phyloP scores from a whole-genome alignment of 2,888 invertebrate species.

The Odontomyia ornata region DNA sequence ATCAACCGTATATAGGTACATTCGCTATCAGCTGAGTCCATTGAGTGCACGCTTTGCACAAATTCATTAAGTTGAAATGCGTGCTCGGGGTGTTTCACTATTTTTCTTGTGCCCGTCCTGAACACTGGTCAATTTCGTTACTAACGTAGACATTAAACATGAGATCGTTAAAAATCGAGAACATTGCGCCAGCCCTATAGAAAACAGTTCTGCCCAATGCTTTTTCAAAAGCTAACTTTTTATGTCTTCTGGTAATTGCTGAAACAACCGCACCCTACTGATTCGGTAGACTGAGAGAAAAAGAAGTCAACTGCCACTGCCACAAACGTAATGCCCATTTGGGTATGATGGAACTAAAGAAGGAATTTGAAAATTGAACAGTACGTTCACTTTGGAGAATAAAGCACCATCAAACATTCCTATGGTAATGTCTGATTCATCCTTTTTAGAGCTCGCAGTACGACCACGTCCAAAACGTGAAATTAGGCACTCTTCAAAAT shows the following conservation, averaged over 20 bases:
- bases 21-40: no score
- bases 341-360: constrained; percentile 86
- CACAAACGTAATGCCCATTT: constrained; percentile 94
- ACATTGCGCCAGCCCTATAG: constrained; percentile 87
- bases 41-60: no score
- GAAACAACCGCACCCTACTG: no score
- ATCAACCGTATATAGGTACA: constrained; percentile 88
- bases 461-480: constrained; percentile 49
- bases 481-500: no score
- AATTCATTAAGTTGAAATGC: no score
- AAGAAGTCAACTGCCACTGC: constrained; percentile 90
- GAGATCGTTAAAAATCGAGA: constrained; percentile 88
- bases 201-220: constrained; percentile 94
- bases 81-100: constrained; percentile 80
- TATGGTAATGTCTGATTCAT: neutral
- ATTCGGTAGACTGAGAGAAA: no score
- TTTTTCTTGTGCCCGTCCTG: constrained; percentile 72
- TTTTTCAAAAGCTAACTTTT: no score
- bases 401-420: constrained; percentile 69
- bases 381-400: constrained; percentile 73
- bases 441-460: constrained; percentile 49
- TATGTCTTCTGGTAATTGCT: no score
- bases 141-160: constrained; percentile 75
- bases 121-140: constrained; percentile 66
- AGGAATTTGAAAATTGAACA: constrained; percentile 80